Evolutionary conservation across 1,140 invertebrate species (phyloP), one percentile per base, ranked within the genome.

Genomic region (Danaus melanippus): DNA sequence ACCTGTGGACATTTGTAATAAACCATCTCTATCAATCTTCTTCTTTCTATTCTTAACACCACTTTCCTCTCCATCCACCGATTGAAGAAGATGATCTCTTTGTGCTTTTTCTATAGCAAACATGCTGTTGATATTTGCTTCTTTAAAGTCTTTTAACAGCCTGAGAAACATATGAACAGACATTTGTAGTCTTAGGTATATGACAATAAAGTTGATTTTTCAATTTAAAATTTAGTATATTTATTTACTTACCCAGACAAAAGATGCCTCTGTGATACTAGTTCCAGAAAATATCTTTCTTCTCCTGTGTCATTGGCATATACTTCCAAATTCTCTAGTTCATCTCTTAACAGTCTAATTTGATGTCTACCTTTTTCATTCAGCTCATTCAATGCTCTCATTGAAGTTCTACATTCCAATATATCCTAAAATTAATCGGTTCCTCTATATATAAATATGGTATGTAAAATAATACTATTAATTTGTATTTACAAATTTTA

Each of bases 91-190:
- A 66, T 94, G 90, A 17, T 93, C 90, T 61, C 92, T 92, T 58
- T 92, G 89, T 6, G 89, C 83, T 78, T 93, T 94, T 54, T 94
- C 92, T 57, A 95, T 94, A 40, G 91, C 90, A 69, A 93, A 88
- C 81, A 93, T 90, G 57, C 92, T 91, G 17, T 88, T 87, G 10
- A 95, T 88, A 79, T 94, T 95, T 0, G 93, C 93, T 66, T 94
- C 93, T 69, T 93, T 90, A 76, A 95, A 95, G 49, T 92, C 90
- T 62, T 91, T 90, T 58, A 94, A 80, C 2, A 92, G 90, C 62
- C 92, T 92, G 64, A 41, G 89, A 15, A 1, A 15, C 15, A 15
- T 3, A 15, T n/a, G n/a, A 15, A 15, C 15, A 15, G 15, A 15
- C 15, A 15, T n/a, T n/a, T n/a, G n/a, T n/a, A n/a, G n/a, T n/a